Percentiles rank a stretch among this genome's conserved stretches.
Evolutionary conservation across 2,113 vertebrate genomes (phyloP).

Genomic region (Nettapus auritus): DNA sequence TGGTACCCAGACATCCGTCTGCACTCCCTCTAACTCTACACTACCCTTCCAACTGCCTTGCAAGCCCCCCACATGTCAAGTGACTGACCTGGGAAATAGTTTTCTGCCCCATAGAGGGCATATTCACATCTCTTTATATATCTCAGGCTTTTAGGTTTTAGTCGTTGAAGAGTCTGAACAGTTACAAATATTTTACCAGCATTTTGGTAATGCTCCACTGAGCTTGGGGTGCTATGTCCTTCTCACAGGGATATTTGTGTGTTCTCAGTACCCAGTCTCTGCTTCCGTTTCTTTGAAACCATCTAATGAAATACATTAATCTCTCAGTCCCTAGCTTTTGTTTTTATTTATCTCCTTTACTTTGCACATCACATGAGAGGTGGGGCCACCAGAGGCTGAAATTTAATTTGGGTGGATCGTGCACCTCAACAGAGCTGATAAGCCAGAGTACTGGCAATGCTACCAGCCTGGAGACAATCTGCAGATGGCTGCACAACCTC

Average conservation of each 20-base stretch:
- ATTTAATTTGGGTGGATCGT: constrained; percentile 14
- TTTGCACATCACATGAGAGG: not conserved
- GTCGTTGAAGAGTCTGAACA: not conserved
- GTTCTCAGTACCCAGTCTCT: not conserved
- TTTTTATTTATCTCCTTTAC: not conserved
- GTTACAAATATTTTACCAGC: not conserved
- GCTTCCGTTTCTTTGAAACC: not conserved
- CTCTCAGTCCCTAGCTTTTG: not conserved
- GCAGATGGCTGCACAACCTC: not conserved
- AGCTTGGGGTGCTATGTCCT: not conserved
- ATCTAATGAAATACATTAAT: not conserved
- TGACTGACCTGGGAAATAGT: not conserved
- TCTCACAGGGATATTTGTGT: not conserved
- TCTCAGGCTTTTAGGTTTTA: not conserved
- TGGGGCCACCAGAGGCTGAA: not conserved
- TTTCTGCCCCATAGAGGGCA: not conserved
- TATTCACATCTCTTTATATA: fast-evolving
- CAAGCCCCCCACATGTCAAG: fast-evolving
- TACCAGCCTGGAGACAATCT: not conserved
- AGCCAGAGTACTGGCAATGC: not conserved
- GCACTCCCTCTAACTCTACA: not conserved
- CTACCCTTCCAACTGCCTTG: not conserved
- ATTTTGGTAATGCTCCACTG: not conserved
- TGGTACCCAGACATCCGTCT: not conserved
- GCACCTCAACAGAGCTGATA: not conserved